Base-by-base conservation (phyloP, 2,888 invertebrate genomes). In the Lithophane semibrunnea region DNA sequence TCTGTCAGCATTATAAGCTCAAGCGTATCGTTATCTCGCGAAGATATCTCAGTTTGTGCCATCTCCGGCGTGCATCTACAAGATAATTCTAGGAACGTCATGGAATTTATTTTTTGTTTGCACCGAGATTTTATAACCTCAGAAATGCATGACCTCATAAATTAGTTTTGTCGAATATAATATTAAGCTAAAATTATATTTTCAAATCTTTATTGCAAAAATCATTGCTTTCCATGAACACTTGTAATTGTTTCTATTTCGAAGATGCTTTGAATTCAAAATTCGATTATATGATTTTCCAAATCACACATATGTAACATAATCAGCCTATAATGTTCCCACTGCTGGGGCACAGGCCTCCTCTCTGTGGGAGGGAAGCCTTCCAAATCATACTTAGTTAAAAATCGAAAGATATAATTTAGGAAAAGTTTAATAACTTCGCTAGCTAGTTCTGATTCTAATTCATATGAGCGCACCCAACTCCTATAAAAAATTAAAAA, bases 11-110 rank as follows among this genome's bases (percentile, higher is more conserved):
- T 74, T 77, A 74, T 73, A 80, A 81, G 73, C 79, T 47, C 75
- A 84, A 75, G 82, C 82, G 86, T 86, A 88, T 90, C 83, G 87
- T 86, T 85, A 88, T 90, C 89, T 88, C 21, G 73, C 70, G 29
- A 79, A 87, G 68, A 85, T 84, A 79, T 83, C 83, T 79, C 72
- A 73, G 42, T 79, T 49, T 72, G 49, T 83, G 74, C 74, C 70
- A 87, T 87, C 79, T 87, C 58, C 66, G 47, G 77, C 74, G 71
- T 74, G 73, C 77, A 77, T 66, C 77, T 73, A 56, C 58, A 58
- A 82, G 79, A 84, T 86, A 84, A 80, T 67, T 75, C 37, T 65
- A 24, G 52, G 37, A 58, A 65, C 76, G 65, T 73, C 75, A 69
- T 75, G 77, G 80, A 83, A 75, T 82, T 77, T 61, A 29, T 71